Evolutionary conservation across 2,113 vertebrate species (phyloP).

Genomic region (Ibidorhyncha struthersii): DNA sequence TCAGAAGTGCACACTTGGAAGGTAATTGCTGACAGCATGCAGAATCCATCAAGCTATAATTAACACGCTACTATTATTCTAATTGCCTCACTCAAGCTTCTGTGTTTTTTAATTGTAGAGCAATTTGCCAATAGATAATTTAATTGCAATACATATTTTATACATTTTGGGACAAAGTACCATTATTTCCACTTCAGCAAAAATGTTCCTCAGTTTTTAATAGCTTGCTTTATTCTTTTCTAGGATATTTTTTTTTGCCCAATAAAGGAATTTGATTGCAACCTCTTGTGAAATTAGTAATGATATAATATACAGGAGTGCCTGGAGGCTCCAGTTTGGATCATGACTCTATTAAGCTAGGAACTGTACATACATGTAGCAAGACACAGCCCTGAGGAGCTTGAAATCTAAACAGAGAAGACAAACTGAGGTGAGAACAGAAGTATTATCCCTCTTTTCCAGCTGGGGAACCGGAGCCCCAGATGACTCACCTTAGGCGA

Average conservation of each 20-base stretch:
- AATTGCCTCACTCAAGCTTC: slow-evolving; percentile 79
- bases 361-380: slow-evolving; percentile 62
- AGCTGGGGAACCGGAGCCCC: neutral
- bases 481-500: neutral
- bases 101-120: slow-evolving; percentile 79
- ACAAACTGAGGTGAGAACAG: slow-evolving; percentile 52
- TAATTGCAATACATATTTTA: slow-evolving; percentile 79
- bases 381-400: slow-evolving; percentile 58
- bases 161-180: slow-evolving; percentile 69
- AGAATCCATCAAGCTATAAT: slow-evolving; percentile 80
- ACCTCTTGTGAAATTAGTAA: slow-evolving; percentile 60
- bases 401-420: slow-evolving; percentile 59
- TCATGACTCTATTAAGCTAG: slow-evolving; percentile 50
- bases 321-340: slow-evolving; percentile 57
- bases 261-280: slow-evolving; percentile 55
- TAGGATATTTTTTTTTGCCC: neutral
- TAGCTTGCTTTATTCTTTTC: slow-evolving; percentile 50
- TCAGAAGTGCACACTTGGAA: slow-evolving; percentile 75
- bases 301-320: slow-evolving; percentile 41
- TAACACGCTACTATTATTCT: slow-evolving; percentile 81
- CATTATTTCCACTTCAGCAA: slow-evolving; percentile 65
- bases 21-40: slow-evolving; percentile 77
- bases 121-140: slow-evolving; percentile 79
- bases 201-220: slow-evolving; percentile 20
- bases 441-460: neutral